A percentile compares a stretch with the other conserved stretches of the same genome.
Evolutionary conservation across 2,888 invertebrate genomes (phyloP).

Genomic region (Clanis bilineata): DNA sequence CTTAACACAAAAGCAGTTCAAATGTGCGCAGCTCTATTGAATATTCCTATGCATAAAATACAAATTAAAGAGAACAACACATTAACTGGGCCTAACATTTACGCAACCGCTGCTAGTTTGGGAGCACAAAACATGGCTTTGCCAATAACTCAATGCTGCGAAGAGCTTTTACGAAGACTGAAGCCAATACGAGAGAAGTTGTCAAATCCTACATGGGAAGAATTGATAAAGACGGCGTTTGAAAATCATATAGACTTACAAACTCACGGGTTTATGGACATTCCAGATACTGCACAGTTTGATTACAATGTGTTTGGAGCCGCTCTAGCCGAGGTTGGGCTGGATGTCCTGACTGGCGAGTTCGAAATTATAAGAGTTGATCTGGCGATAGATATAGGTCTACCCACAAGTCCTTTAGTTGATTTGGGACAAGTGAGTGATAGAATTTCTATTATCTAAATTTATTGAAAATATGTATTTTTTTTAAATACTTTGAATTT

Average conservation of each 20-base stretch:
- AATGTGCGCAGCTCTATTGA: constrained; percentile 84
- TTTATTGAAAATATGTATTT: too few species aligned
- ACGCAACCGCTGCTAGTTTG: constrained; percentile 27
- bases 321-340: constrained; percentile 84
- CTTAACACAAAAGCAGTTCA: constrained; percentile 87
- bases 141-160: constrained; percentile 39
- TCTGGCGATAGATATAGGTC: constrained; percentile 84
- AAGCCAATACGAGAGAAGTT: constrained; percentile 70
- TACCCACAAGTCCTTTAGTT: constrained; percentile 83
- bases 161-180: constrained; percentile 45
- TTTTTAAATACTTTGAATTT: too few species aligned
- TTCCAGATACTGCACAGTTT: constrained; percentile 34
- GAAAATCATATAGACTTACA: constrained; percentile 38
- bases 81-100: constrained; percentile 26
- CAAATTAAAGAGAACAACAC: constrained; percentile 32
- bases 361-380: constrained; percentile 82
- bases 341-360: constrained; percentile 87
- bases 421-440: constrained; percentile 84
- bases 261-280: constrained; percentile 38
- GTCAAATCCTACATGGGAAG: constrained; percentile 78
- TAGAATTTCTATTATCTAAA: too few species aligned
- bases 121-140: constrained; percentile 62
- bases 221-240: constrained; percentile 76
- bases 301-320: constrained; percentile 71
- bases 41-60: constrained; percentile 79